These are phyloP conservation scores for Diloba caeruleocephala DNA, from an alignment of 2,888 invertebrate genomes.

Conservation along the genomic window DNA sequence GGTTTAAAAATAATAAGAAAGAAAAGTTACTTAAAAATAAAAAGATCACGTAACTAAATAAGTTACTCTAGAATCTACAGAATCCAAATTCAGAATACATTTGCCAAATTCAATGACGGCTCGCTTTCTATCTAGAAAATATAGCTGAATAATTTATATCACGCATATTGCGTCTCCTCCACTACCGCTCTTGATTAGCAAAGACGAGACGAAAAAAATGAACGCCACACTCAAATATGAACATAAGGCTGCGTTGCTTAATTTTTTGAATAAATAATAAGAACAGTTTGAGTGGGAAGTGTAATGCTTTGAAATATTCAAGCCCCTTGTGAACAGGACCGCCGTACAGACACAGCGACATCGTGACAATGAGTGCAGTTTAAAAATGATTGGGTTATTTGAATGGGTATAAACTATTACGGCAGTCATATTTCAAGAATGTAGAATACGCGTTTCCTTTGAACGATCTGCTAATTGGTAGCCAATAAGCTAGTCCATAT, in stretches of 20 bases:
- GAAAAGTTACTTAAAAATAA: too few species aligned
- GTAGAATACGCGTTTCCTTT: slow-evolving; percentile 22
- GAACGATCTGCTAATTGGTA: too few species aligned
- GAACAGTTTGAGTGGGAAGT: slow-evolving; percentile 62
- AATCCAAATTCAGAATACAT: slow-evolving; percentile 41
- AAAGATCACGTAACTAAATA: too few species aligned
- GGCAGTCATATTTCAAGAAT: slow-evolving; percentile 22
- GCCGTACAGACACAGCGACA: slow-evolving; percentile 51
- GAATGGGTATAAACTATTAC: slow-evolving; percentile 39
- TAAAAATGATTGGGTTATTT: slow-evolving; percentile 28
- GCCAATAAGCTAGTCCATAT: too few species aligned
- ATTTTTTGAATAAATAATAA: slow-evolving; percentile 72
- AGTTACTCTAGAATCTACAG: background rate
- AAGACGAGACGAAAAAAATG: slow-evolving; percentile 29
- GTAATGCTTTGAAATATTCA: slow-evolving; percentile 72
- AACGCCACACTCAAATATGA: slow-evolving; percentile 49
- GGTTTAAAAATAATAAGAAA: too few species aligned
- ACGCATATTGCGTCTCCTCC: slow-evolving; percentile 27
- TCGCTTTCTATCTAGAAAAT: slow-evolving; percentile 19
- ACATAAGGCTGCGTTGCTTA: slow-evolving; percentile 59
- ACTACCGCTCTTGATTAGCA: slow-evolving; percentile 45
- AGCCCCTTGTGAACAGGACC: slow-evolving; percentile 52
- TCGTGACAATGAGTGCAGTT: slow-evolving; percentile 19
- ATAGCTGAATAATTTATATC: slow-evolving; percentile 45
- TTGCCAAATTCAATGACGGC: slow-evolving; percentile 39